Conservation (phyloP, 2,113 vertebrate species). For the Ptilorrhoa leucosticta region DNA sequence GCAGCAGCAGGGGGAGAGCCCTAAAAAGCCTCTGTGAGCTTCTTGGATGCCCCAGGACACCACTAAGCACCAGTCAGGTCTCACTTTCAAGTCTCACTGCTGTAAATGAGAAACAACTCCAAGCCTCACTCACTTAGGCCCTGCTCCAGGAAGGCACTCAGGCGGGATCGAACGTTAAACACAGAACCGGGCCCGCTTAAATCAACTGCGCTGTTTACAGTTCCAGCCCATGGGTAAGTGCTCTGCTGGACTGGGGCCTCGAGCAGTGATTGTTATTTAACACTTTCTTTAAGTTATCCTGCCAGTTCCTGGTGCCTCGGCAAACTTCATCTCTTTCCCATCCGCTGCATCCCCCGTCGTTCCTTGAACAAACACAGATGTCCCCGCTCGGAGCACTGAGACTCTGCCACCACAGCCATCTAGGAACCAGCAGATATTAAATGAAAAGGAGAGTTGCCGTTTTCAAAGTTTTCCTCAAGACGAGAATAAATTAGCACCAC, state of each 20-base stretch:
- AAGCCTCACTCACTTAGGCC: background rate
- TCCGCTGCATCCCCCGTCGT: background rate
- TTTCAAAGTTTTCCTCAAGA: background rate
- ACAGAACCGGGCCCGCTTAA: constrained; percentile 18
- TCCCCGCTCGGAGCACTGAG: background rate
- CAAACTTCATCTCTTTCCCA: constrained; percentile 9
- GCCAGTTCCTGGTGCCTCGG: background rate
- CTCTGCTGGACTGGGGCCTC: constrained; percentile 31
- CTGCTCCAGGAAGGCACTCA: constrained; percentile 7
- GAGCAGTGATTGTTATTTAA: background rate
- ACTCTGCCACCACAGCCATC: background rate
- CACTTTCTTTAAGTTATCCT: background rate
- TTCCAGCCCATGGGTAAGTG: background rate
- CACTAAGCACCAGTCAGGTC: background rate
- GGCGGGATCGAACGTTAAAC: constrained; percentile 10
- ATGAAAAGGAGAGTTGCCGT: background rate
- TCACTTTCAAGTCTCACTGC: background rate
- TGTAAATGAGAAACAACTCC: background rate
- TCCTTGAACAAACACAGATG: constrained; percentile 48
- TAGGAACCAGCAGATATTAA: background rate
- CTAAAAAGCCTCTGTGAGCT: background rate
- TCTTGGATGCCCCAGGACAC: background rate
- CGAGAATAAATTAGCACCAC: background rate
- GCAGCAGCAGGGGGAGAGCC: background rate
- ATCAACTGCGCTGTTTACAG: constrained; percentile 44